Conservation (phyloP, 1,140 invertebrate genomes). For the Pachypsylla venusta region DNA sequence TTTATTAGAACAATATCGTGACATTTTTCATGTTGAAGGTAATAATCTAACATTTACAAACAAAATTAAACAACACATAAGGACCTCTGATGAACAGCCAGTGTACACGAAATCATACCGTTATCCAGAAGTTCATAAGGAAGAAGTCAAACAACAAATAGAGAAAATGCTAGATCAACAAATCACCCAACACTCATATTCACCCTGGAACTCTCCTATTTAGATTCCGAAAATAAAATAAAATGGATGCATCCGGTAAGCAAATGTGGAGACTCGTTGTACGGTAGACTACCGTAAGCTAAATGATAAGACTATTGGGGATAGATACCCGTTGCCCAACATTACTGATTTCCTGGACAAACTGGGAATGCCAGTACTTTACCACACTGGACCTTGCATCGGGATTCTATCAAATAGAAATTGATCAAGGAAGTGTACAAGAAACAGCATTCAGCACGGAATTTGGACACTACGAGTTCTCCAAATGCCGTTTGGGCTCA, state of each 20-base stretch:
- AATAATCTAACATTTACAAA: too few species aligned
- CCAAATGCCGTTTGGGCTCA: slow-evolving; percentile 20
- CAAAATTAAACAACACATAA: too few species aligned
- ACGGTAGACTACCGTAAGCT: slow-evolving; percentile 21
- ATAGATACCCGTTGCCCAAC: slow-evolving; percentile 33
- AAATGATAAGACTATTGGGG: slow-evolving; percentile 23
- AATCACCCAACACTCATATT: slow-evolving; percentile 13
- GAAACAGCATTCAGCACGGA: slow-evolving; percentile 23
- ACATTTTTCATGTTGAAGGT: too few species aligned
- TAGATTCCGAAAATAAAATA: slow-evolving; percentile 15
- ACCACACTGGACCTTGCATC: slow-evolving; percentile 19
- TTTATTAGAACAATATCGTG: too few species aligned
- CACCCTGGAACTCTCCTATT: slow-evolving; percentile 15
- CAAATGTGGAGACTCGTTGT: slow-evolving; percentile 15
- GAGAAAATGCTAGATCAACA: slow-evolving; percentile 15
- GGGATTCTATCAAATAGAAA: slow-evolving; percentile 27
- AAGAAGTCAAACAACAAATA: slow-evolving; percentile 27
- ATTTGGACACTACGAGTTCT: slow-evolving; percentile 17
- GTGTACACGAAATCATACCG: slow-evolving; percentile 26
- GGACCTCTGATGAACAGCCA: slow-evolving; percentile 17
- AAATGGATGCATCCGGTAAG: slow-evolving; percentile 2
- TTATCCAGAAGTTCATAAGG: slow-evolving; percentile 26
- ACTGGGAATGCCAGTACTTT: slow-evolving; percentile 25
- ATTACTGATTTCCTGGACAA: slow-evolving; percentile 33
- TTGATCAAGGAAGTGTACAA: slow-evolving; percentile 14